Evolutionary conservation across 2,888 invertebrate species (phyloP).

Genomic region (Cataglyphis albicans): DNA sequence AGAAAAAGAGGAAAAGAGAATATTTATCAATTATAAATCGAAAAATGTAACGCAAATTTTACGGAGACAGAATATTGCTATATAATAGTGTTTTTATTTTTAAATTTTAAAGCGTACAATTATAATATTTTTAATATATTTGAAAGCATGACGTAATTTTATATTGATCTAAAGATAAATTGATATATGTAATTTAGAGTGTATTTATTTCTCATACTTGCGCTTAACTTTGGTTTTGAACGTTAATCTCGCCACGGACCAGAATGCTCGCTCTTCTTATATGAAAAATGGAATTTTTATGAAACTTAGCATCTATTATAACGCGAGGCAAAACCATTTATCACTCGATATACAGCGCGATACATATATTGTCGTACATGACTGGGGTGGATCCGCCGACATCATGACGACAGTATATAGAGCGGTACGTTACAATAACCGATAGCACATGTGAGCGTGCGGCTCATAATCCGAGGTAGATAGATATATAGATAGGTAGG

Average conservation of each 20-base stretch:
- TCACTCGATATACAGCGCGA: constrained; percentile 35
- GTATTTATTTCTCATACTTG: background rate
- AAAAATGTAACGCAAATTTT: background rate
- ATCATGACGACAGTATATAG: constrained; percentile 51
- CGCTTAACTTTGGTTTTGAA: constrained; percentile 17
- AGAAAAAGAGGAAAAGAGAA: background rate
- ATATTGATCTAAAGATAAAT: constrained; percentile 19
- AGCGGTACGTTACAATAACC: constrained; percentile 51
- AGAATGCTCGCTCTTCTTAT: background rate
- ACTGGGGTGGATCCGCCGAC: constrained; percentile 44
- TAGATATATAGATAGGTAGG: background rate
- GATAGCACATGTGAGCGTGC: constrained; percentile 53
- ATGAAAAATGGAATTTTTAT: constrained; percentile 48
- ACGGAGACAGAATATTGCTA: background rate
- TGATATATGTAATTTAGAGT: constrained; percentile 17
- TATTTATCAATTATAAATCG: constrained; percentile 10
- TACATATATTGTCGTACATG: constrained; percentile 30
- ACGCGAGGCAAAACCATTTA: constrained; percentile 37
- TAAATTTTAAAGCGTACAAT: background rate
- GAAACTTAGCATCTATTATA: constrained; percentile 55
- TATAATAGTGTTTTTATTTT: background rate
- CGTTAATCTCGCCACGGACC: constrained; percentile 10
- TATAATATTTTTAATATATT: background rate
- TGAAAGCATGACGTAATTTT: background rate
- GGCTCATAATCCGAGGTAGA: constrained; percentile 58